These are phyloP conservation scores for Sander vitreus DNA, from an alignment of 2,113 vertebrate species.

Conservation along the genomic window DNA sequence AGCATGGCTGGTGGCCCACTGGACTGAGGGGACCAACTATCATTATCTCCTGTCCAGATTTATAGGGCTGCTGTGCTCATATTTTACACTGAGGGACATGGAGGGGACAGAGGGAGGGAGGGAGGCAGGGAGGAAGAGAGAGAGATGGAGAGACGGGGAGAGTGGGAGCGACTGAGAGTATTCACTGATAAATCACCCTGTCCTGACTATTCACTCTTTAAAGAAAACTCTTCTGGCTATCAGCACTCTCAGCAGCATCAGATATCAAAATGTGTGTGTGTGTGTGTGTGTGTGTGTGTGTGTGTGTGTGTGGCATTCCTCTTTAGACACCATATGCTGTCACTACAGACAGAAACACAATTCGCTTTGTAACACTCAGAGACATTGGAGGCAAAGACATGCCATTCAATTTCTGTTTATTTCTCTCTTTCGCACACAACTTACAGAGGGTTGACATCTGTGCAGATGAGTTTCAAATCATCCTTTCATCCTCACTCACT, in stretches of 20 bases:
- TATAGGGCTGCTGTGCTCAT: slow-evolving; percentile 61
- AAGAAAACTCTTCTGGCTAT: slow-evolving; percentile 69
- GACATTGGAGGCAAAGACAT: slow-evolving; percentile 1
- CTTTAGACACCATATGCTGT: slow-evolving; percentile 18
- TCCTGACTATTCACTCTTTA: slow-evolving; percentile 62
- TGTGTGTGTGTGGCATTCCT: slow-evolving; percentile 25
- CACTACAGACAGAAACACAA: slow-evolving; percentile 27
- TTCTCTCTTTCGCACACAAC: slow-evolving; percentile 2
- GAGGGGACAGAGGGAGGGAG: slow-evolving; percentile 29
- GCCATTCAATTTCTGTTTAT: slow-evolving; percentile 10
- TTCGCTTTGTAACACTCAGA: slow-evolving; percentile 28
- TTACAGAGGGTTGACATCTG: slow-evolving; percentile 17
- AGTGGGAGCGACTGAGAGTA: slow-evolving; percentile 43
- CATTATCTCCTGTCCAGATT: slow-evolving; percentile 76
- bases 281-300: slow-evolving; percentile 37
- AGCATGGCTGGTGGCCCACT: slow-evolving; percentile 62
- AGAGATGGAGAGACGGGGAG: slow-evolving; percentile 31
- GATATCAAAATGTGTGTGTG: slow-evolving; percentile 30
- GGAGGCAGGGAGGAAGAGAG: neutral
- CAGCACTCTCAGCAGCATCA: slow-evolving; percentile 49
- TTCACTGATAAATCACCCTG: slow-evolving; percentile 56
- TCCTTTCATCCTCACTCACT: slow-evolving; percentile 16
- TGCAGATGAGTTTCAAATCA: slow-evolving; percentile 25
- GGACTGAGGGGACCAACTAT: slow-evolving; percentile 69
- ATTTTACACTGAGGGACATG: slow-evolving; percentile 61